These are phyloP conservation scores for Xenopus petersii DNA, from an alignment of 2,797 vertebrate species.

Conservation along the genomic window DNA sequence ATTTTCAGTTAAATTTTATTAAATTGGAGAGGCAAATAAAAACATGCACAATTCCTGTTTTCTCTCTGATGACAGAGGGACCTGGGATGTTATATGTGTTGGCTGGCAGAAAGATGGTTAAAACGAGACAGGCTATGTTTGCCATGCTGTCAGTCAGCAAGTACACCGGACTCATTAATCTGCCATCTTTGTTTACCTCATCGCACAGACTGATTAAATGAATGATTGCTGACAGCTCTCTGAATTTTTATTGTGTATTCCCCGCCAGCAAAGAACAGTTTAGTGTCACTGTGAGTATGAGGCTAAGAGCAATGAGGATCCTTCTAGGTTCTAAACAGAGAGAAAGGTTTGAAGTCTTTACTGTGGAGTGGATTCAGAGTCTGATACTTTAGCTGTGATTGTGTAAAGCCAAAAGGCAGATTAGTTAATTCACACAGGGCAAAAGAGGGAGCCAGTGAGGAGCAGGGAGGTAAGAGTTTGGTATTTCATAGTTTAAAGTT, in stretches of 20 bases:
- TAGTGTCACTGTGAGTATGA: conserved; percentile 37
- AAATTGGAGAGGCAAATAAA: no score
- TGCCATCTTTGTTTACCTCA: conserved; percentile 73
- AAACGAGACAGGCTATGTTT: conserved; percentile 50
- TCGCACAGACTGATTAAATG: conserved; percentile 76
- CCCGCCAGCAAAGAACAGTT: conserved; percentile 42
- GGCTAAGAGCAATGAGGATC: neutral
- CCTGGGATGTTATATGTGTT: neutral
- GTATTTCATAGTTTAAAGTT: no score
- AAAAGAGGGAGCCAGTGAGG: no score
- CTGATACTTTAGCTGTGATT: no score
- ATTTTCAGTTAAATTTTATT: no score
- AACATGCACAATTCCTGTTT: no score
- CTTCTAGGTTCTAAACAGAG: neutral
- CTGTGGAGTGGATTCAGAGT: neutral
- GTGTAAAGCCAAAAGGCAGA: no score
- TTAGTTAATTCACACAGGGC: no score
- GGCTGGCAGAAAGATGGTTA: conserved; percentile 21
- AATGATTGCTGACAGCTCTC: conserved; percentile 74
- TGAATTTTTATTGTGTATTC: conserved; percentile 66
- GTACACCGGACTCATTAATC: conserved; percentile 75
- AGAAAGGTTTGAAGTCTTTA: neutral
- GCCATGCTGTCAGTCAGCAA: conserved; percentile 69
- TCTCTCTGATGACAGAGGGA: neutral
- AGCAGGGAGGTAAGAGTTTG: no score